Conservation (phyloP, 2,113 vertebrate genomes). For the Pterophyllum scalare region DNA sequence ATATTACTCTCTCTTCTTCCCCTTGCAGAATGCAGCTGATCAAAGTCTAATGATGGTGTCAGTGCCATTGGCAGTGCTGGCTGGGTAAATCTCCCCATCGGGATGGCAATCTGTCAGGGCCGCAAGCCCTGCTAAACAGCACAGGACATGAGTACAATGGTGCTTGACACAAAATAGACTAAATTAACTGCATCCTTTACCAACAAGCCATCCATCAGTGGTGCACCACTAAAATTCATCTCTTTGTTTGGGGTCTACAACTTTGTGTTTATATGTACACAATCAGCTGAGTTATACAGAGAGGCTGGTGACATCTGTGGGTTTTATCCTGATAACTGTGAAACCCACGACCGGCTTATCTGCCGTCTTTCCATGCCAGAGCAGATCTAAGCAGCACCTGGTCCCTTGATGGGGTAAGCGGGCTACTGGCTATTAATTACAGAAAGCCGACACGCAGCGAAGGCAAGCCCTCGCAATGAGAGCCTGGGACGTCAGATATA, state of each 20-base stretch:
- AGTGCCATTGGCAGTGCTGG: constrained; percentile 68
- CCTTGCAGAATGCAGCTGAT: constrained; percentile 75
- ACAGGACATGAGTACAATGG: constrained; percentile 69
- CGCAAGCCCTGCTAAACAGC: constrained; percentile 66
- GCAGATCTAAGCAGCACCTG: constrained; percentile 73
- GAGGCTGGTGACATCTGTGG: constrained; percentile 46
- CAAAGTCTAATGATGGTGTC: constrained; percentile 80
- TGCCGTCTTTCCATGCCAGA: constrained; percentile 44
- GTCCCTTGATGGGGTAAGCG: constrained; percentile 63
- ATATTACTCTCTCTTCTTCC: constrained; percentile 78
- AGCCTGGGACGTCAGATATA: constrained; percentile 69
- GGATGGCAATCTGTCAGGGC: constrained; percentile 77
- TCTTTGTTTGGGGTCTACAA: constrained; percentile 61
- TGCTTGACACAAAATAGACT: constrained; percentile 69
- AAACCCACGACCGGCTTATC: constrained; percentile 34
- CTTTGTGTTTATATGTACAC: constrained; percentile 52
- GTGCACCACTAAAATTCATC: constrained; percentile 54
- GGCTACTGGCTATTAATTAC: constrained; percentile 80
- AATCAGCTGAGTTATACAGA: constrained; percentile 33
- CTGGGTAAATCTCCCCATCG: constrained; percentile 72
- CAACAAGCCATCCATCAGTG: constrained; percentile 60
- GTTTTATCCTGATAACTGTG: constrained; percentile 45
- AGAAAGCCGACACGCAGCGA: constrained; percentile 69
- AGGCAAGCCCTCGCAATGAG: constrained; percentile 65
- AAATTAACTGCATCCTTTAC: constrained; percentile 67